Percentiles rank a stretch among this genome's conserved stretches.
Conservation (phyloP, 1,140 invertebrate species). For the Drosophila burlai region DNA sequence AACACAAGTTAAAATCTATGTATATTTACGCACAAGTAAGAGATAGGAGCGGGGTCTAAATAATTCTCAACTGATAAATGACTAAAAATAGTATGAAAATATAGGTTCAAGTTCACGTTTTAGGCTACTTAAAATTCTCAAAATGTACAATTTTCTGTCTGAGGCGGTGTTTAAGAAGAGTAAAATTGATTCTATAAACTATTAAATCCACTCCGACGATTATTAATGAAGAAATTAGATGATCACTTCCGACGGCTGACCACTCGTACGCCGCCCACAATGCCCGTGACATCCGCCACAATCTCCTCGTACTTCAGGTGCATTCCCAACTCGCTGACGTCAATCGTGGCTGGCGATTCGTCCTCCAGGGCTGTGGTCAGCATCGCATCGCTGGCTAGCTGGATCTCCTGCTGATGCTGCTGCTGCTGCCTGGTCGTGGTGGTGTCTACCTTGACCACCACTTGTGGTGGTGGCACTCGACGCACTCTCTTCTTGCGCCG, state of each 20-base stretch:
- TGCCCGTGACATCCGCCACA: constrained; percentile 79
- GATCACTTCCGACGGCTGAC: constrained; percentile 60
- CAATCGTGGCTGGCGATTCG: constrained; percentile 67
- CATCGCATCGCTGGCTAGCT: constrained; percentile 64
- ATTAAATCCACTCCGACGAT: constrained; percentile 3
- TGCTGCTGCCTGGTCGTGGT: constrained; percentile 41
- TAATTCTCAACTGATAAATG: neutral
- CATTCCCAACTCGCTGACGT: constrained; percentile 75
- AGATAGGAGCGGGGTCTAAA: neutral
- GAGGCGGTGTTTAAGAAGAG: neutral
- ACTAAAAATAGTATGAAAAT: neutral
- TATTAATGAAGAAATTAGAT: constrained; percentile 23
- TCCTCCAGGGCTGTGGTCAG: constrained; percentile 58
- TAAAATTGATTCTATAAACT: constrained; percentile 9
- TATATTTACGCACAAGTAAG: constrained; percentile 4
- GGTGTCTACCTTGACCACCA: constrained; percentile 37
- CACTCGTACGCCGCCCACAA: constrained; percentile 50
- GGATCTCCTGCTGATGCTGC: constrained; percentile 47
- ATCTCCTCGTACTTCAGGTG: constrained; percentile 84
- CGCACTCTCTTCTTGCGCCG: constrained; percentile 79
- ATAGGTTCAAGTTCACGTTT: neutral
- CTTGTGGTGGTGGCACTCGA: constrained; percentile 54
- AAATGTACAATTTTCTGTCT: neutral
- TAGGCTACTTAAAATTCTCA: constrained; percentile 1
- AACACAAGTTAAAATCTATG: constrained; percentile 14